phyloP scores from a whole-genome alignment of 2,888 invertebrate species.

The Ashinkailepas kermadecensis region DNA sequence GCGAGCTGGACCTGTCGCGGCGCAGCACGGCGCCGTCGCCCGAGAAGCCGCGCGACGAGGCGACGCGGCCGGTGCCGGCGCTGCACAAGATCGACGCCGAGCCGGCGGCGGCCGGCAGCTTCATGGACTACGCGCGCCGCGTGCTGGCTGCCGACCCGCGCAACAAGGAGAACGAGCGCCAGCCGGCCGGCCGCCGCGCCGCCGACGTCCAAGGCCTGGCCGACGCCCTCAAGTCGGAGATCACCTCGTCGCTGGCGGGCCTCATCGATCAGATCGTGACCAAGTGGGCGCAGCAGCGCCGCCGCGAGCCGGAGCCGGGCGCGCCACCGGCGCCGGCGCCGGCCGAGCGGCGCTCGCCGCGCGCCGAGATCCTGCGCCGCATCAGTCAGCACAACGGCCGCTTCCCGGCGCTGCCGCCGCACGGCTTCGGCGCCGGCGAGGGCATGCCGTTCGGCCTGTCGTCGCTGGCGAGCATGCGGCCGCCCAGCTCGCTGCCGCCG shows the following conservation, averaged over 20 bases:
- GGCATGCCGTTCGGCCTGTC: conserved; percentile 4
- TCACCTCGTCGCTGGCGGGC: conserved; percentile 71
- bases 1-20: conserved; percentile 14
- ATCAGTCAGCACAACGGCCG: conserved; percentile 15
- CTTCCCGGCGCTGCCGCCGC: conserved; percentile 28
- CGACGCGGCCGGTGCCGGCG: conserved; percentile 41
- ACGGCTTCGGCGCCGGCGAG: conserved; percentile 29
- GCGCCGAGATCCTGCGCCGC: conserved; percentile 10
- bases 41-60: conserved; percentile 59
- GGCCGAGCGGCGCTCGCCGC: not conserved
- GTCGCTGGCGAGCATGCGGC: not conserved
- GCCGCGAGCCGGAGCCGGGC: conserved; percentile 37
- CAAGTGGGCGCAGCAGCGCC: conserved; percentile 63
- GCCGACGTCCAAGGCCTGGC: conserved; percentile 75
- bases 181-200: conserved; percentile 27
- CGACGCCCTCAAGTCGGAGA: conserved; percentile 84
- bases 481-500: conserved; percentile 27
- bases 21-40: not conserved
- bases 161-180: conserved; percentile 20
- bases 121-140: conserved; percentile 33
- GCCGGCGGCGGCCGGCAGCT: conserved; percentile 47
- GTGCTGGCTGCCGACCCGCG: conserved; percentile 23
- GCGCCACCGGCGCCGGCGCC: not conserved
- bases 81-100: conserved; percentile 33
- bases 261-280: conserved; percentile 76